Evolutionary conservation across 2,888 invertebrate species (phyloP), one percentile per base, ranked within the genome.

Genomic region (Watsonalla binaria): DNA sequence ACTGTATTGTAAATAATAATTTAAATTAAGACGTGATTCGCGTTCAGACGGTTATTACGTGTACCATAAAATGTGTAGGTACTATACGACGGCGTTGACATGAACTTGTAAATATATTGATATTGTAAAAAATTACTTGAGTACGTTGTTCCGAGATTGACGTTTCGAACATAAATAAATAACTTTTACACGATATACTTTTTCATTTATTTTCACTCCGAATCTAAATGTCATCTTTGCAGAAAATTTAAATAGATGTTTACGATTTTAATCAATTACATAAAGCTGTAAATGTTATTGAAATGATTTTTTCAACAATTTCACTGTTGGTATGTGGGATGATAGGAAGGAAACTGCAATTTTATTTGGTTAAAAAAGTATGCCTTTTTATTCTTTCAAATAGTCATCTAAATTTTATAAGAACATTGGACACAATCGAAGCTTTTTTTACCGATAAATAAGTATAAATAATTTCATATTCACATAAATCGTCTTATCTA

Each of bases 381-480:
- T 90, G 90, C 90, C 86, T 88, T 90, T 90, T 90, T 87, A 88
- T 88, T 90, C 86, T 85, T 88, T 90, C 89, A 90, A 90, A 90
- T 90, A 90, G 87, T 90, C 90, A 90, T 90, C 90, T 90, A 90
- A 89, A 86, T 89, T 86, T 88, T 90, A 90, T 90, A 90, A 90
- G 90, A 90, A 90, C 90, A 90, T 90, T 90, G 90, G 90, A 90
- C 90, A 90, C 90, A 84, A 90, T 90, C 82, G 89, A 90, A 89
- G 89, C 90, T 90, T 90, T 86, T 35, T 84, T 90, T 88, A 90
- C 90, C 88, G 86, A 89, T 90, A 90, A 90, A 90, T 90, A 90
- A 90, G 90, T 90, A 90, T 90, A 90, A 90, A 90, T 90, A 90
- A 90, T 90, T 90, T 90, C 76, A 89, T 90, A 90, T 90, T 90